Evolutionary conservation across 1,140 invertebrate species (phyloP).

Genomic region (Subanguina moxae): DNA sequence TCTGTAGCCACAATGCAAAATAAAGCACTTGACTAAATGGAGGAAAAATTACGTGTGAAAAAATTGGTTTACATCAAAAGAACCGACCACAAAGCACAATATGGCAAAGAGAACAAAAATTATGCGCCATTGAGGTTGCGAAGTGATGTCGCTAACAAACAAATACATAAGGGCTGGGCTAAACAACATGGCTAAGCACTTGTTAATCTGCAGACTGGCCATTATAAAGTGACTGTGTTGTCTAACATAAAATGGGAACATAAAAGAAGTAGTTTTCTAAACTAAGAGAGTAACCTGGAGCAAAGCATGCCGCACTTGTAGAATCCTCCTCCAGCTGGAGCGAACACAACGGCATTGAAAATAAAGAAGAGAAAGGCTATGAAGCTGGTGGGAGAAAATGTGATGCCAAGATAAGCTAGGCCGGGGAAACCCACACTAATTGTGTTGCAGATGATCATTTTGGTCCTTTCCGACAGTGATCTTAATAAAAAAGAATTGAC

Average conservation of each 20-base stretch:
- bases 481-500: too few relatives aligned
- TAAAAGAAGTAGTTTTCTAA: too few relatives aligned
- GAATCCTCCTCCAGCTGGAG: conserved; percentile 38
- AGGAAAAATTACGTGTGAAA: too few relatives aligned
- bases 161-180: conserved; percentile 32
- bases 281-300: conserved; percentile 9
- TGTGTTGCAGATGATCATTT: conserved; percentile 36
- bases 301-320: conserved; percentile 38
- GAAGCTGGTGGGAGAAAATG: conserved; percentile 15
- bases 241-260: conserved; percentile 13
- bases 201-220: conserved; percentile 34
- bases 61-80: not conserved
- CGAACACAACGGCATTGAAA: conserved; percentile 20
- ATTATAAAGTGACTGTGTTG: conserved; percentile 43
- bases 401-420: conserved; percentile 19
- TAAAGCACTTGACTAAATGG: conserved; percentile 24
- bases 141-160: conserved; percentile 31
- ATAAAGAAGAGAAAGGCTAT: conserved; percentile 24
- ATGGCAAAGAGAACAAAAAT: conserved; percentile 37
- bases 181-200: conserved; percentile 38
- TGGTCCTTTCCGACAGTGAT: conserved; percentile 23
- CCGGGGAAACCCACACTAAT: conserved; percentile 34
- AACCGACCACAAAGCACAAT: conserved; percentile 17
- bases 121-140: conserved; percentile 29
- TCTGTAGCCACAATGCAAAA: conserved; percentile 35